A percentile compares a stretch with the other conserved stretches of the same genome.
phyloP scores from a whole-genome alignment of 2,113 vertebrate species.

The Ceuthmochares aereus region DNA sequence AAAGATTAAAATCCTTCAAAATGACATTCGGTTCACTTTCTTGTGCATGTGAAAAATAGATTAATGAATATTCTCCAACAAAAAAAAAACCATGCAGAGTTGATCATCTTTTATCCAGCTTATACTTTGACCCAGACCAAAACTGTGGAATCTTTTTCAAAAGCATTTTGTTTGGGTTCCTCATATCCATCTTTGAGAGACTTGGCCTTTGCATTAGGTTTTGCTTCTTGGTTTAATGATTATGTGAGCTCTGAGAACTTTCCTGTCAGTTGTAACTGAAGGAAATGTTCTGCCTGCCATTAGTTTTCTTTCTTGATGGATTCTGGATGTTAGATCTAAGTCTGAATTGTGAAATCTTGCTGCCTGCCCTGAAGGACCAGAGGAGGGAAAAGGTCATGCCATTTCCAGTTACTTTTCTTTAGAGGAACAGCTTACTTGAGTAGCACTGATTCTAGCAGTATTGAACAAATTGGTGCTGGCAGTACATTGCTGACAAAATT shows the following conservation, averaged over 20 bases:
- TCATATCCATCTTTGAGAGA: background rate
- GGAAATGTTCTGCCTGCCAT: background rate
- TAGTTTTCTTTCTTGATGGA: background rate
- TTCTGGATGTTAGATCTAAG: background rate
- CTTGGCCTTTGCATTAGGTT: background rate
- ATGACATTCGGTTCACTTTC: background rate
- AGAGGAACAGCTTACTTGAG: background rate
- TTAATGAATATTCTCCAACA: background rate
- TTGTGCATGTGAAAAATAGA: background rate
- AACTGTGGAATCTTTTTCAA: background rate
- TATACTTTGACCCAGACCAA: background rate
- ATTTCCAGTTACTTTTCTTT: background rate
- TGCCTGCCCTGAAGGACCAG: background rate
- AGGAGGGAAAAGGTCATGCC: background rate
- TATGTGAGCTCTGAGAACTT: background rate
- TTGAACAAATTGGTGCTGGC: background rate
- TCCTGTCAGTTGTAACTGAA: background rate
- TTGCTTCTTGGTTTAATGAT: background rate
- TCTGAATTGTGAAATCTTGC: background rate
- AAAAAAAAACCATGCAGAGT: background rate
- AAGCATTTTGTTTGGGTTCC: background rate
- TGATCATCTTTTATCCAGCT: background rate
- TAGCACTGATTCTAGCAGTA: background rate
- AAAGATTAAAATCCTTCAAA: constrained; percentile 5
- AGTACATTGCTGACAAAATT: background rate